Base-by-base conservation (phyloP, 2,888 invertebrate genomes). In the Junonia oenone region DNA sequence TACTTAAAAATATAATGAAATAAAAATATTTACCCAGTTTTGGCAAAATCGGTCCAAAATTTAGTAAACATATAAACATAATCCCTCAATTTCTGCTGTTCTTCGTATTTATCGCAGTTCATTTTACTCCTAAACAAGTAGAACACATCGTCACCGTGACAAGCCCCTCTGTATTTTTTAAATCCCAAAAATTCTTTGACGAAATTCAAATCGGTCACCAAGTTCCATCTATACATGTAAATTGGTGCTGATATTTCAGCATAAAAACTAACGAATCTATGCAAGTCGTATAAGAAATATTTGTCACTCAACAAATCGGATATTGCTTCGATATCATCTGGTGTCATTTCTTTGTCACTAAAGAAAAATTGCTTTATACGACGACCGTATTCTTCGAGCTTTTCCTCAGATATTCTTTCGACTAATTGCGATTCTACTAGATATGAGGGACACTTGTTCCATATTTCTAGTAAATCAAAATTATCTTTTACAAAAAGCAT, bases 21-120 rank as follows among this genome's bases (percentile, higher is more conserved):
- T 11, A 9, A 11, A 40, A 17, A 22, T n/a, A 55, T 67, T 68
- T 53, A 69, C 88, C 76, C 72, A 59, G 75, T 73, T 68, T 73
- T 84, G 8, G 83, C 83, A 59, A 87, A 86, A 59, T 87, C 81
- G 0, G 85, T 74, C 85, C 87, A 85, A 47, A 89, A 43, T 61
- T 75, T 83, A 0, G 82, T 81, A 35, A 86, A 58, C 27, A 71
- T 65, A 37, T 69, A 64, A 0, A 72, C 68, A 64, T 78, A 71
- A 35, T 70, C 70, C 49, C 75, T 76, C 6, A 68, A 56, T 0
- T 70, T 60, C 4, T 74, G 68, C 6, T 72, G 66, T 2, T 74
- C 62, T 47, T 66, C 56, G 63, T 80, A 80, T 14, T 66, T 63
- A 46, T 78, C 75, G 45, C 72, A 71, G 37, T 75, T 75, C 8